Evolutionary conservation across 2,113 vertebrate species (phyloP).

Genomic region (Tenrec ecaudatus): DNA sequence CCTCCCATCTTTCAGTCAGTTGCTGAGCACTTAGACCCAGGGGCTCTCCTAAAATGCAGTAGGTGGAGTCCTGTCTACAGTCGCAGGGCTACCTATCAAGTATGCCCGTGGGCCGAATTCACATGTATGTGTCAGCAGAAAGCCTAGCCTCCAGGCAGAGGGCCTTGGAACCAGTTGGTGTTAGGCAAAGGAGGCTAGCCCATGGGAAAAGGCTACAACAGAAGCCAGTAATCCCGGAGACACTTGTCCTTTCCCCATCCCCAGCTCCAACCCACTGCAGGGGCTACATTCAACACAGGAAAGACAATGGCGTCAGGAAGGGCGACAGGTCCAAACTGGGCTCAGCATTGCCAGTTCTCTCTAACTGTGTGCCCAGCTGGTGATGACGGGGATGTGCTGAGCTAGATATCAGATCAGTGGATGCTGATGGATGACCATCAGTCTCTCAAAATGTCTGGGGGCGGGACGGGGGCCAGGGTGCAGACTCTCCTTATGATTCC

Average conservation of each 20-base stretch:
- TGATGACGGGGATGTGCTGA: not conserved
- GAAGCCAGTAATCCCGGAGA: too few species aligned
- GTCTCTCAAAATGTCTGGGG: not conserved
- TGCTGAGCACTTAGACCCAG: not conserved
- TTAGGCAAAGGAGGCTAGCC: not conserved
- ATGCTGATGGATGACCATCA: not conserved
- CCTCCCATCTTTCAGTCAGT: not conserved
- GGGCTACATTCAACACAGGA: not conserved
- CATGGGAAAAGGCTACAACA: rapidly evolving
- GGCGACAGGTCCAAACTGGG: not conserved
- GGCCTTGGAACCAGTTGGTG: too few species aligned
- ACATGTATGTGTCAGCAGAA: not conserved
- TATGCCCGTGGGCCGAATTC: not conserved
- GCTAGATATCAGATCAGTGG: not conserved
- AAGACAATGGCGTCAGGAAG: rapidly evolving
- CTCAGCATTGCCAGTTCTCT: too few species aligned
- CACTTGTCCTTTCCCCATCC: not conserved
- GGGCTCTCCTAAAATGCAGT: not conserved
- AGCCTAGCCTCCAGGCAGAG: not conserved
- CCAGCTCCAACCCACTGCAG: not conserved
- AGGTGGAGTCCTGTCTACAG: not conserved
- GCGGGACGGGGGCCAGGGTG: not conserved
- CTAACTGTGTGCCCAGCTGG: rapidly evolving
- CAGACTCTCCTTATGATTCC: not conserved
- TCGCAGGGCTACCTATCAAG: not conserved